phyloP scores from a whole-genome alignment of 2,797 vertebrate species.

The Avahi laniger region DNA sequence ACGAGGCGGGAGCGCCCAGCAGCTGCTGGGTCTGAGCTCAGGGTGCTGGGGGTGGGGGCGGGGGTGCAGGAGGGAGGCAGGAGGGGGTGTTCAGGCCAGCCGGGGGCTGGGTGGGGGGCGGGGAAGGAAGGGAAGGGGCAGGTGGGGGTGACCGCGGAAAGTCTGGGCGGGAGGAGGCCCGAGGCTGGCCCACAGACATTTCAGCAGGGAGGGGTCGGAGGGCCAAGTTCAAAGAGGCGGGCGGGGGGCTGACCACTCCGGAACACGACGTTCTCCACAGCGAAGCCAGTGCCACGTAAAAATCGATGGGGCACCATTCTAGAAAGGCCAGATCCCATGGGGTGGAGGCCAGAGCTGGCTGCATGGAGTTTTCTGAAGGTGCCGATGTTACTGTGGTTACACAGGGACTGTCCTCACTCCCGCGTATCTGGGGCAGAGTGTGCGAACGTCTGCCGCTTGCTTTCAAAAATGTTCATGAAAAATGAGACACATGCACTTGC shows the following conservation, averaged over 20 bases:
- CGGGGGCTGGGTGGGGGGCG: not conserved
- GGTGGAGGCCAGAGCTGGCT: too few species aligned
- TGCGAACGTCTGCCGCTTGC: not conserved
- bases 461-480: too few species aligned
- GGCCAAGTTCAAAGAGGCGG: not conserved
- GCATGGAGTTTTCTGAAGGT: accelerated
- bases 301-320: too few species aligned
- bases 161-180: not conserved
- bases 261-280: accelerated
- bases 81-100: not conserved
- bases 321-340: not conserved
- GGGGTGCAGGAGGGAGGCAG: not conserved
- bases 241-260: accelerated
- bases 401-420: not conserved
- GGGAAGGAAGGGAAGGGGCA: not conserved
- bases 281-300: not conserved
- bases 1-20: not conserved
- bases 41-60: too few species aligned
- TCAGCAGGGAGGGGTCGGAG: not conserved
- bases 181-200: not conserved
- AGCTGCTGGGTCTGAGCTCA: too few species aligned
- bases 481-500: accelerated
- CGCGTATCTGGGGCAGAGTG: not conserved
- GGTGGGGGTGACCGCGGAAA: not conserved
- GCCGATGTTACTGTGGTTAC: not conserved